Percentiles rank a stretch among this genome's conserved stretches.
Evolutionary conservation across 2,888 invertebrate genomes (phyloP).

Genomic region (Calameuta filiformis): DNA sequence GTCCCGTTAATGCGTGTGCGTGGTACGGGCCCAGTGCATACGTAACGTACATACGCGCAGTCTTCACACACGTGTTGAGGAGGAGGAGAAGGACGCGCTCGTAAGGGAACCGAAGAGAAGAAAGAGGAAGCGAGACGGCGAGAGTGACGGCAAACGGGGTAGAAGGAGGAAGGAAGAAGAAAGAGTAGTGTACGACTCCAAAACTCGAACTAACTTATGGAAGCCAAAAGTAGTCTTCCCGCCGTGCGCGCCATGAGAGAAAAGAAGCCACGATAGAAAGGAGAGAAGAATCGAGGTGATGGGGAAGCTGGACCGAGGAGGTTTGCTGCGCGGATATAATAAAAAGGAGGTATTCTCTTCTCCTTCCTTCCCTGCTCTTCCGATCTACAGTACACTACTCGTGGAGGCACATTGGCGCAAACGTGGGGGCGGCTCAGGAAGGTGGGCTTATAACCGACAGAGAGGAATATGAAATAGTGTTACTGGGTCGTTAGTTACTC

Average conservation of each 20-base stretch:
- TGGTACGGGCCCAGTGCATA: background rate
- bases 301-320: background rate
- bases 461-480: slow-evolving; percentile 44
- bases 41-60: slow-evolving; percentile 17
- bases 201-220: slow-evolving; percentile 39
- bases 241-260: slow-evolving; percentile 20
- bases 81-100: background rate
- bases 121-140: background rate
- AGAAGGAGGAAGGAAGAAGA: background rate
- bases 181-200: slow-evolving; percentile 16
- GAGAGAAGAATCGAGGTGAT: background rate
- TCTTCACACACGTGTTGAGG: slow-evolving; percentile 13
- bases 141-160: background rate
- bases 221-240: slow-evolving; percentile 22
- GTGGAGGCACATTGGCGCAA: slow-evolving; percentile 13
- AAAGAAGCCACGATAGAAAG: background rate
- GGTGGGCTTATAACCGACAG: slow-evolving; percentile 17
- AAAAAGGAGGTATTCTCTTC: slow-evolving; percentile 16
- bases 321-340: slow-evolving; percentile 11
- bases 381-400: background rate
- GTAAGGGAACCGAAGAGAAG: background rate
- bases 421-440: slow-evolving; percentile 22
- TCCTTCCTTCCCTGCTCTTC: background rate
- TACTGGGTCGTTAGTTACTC: slow-evolving; percentile 44
- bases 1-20: slow-evolving; percentile 24